Evolutionary conservation across 2,797 vertebrate genomes (phyloP).

Genomic region (Falco columbarius): DNA sequence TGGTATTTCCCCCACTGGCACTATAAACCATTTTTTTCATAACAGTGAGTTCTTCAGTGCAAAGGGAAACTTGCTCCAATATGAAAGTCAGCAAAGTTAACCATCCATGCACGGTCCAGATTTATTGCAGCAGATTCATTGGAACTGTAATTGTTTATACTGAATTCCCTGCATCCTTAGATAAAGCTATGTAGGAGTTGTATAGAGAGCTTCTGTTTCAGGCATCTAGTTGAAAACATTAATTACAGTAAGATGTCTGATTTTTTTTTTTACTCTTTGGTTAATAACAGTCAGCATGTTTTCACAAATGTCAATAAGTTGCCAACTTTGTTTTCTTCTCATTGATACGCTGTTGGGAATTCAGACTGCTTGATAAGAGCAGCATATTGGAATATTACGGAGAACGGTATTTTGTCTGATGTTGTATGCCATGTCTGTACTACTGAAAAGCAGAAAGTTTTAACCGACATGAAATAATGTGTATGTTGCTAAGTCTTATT

Average conservation of each 20-base stretch:
- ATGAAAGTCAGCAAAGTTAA: background rate
- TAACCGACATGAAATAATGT: background rate
- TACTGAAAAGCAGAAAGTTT: background rate
- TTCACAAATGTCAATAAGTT: background rate
- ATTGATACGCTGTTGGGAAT: background rate
- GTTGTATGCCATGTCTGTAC: background rate
- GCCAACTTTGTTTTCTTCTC: background rate
- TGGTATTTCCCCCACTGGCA: background rate
- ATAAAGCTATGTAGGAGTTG: slow-evolving; percentile 9
- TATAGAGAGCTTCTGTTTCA: slow-evolving; percentile 31
- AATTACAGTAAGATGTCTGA: background rate
- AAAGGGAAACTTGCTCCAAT: background rate
- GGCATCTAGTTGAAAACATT: slow-evolving; percentile 35
- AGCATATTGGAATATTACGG: background rate
- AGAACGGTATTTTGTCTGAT: background rate
- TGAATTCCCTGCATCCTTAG: slow-evolving; percentile 26
- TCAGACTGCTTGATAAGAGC: background rate
- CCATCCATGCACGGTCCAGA: background rate
- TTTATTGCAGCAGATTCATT: background rate
- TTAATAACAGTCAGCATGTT: background rate
- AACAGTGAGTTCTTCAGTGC: background rate
- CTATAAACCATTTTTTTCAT: background rate
- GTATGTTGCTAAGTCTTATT: background rate
- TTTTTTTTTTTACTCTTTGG: slow-evolving; percentile 21
- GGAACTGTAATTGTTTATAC: background rate